phyloP scores from a whole-genome alignment of 2,888 invertebrate species.

The Andrena chrysosceles region DNA sequence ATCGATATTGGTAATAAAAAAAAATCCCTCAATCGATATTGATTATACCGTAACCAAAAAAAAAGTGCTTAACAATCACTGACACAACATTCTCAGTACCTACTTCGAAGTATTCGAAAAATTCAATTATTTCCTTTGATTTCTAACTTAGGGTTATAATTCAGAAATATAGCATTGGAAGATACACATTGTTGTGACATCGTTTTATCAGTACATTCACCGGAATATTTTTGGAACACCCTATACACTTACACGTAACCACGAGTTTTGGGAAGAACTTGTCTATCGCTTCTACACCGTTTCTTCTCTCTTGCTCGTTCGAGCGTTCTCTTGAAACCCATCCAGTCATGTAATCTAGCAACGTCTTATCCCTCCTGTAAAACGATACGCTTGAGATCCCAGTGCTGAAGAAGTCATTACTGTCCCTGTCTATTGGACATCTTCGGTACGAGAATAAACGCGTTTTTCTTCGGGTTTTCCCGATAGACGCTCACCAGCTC shows the following conservation, averaged over 20 bases:
- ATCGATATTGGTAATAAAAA: too few species aligned
- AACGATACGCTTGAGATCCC: slow-evolving; percentile 81
- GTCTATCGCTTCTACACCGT: slow-evolving; percentile 14
- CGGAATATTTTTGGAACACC: not conserved
- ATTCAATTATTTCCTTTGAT: too few species aligned
- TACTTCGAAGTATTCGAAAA: too few species aligned
- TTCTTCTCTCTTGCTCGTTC: slow-evolving; percentile 29
- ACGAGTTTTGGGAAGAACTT: slow-evolving; percentile 37
- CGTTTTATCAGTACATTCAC: not conserved
- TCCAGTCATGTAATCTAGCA: slow-evolving; percentile 63
- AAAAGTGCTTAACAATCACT: too few species aligned
- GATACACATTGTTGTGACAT: not conserved
- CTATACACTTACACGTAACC: slow-evolving; percentile 29
- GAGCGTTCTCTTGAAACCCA: slow-evolving; percentile 40
- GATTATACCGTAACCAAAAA: too few species aligned
- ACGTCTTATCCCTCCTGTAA: slow-evolving; percentile 74
- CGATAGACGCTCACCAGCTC: slow-evolving; percentile 22
- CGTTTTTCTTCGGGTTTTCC: slow-evolving; percentile 35
- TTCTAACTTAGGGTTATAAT: too few species aligned
- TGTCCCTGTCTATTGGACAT: slow-evolving; percentile 64
- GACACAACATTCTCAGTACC: too few species aligned
- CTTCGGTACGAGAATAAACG: slow-evolving; percentile 56
- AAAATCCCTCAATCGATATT: too few species aligned
- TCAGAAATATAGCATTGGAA: too few species aligned
- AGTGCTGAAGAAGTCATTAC: slow-evolving; percentile 74